A percentile compares a stretch with the other conserved stretches of the same genome.
Evolutionary conservation across 1,140 invertebrate species (phyloP).

Genomic region (Lerema accius): DNA sequence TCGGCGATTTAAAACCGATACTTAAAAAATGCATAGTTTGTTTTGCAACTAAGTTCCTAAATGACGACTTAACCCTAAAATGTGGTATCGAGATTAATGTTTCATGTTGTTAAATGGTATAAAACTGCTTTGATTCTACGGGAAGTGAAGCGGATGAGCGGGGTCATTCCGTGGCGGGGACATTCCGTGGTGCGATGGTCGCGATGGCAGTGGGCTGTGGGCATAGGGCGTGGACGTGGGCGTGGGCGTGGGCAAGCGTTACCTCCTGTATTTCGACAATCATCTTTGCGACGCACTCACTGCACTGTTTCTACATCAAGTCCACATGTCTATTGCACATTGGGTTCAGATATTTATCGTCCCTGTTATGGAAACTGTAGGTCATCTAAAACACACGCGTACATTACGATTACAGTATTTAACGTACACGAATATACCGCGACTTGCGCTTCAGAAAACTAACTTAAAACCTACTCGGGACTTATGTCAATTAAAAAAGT

Average conservation of each 20-base stretch:
- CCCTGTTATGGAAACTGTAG: conserved; percentile 4
- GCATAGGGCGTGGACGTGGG: too few species aligned
- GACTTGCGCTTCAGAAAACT: too few species aligned
- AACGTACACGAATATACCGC: too few species aligned
- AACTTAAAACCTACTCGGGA: too few species aligned
- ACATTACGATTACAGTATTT: neutral
- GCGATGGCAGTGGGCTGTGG: neutral
- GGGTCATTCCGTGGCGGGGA: conserved; percentile 21
- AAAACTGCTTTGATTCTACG: conserved; percentile 29
- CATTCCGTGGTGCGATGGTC: conserved; percentile 20
- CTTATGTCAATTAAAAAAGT: too few species aligned
- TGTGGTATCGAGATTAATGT: conserved; percentile 12
- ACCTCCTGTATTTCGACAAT: conserved; percentile 79
- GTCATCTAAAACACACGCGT: conserved; percentile 7
- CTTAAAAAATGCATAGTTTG: too few species aligned
- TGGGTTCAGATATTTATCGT: conserved; percentile 13
- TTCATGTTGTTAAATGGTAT: conserved; percentile 10
- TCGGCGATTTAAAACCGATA: too few species aligned
- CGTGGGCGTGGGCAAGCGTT: too few species aligned
- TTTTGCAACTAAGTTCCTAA: too few species aligned
- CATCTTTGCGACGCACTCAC: conserved; percentile 63
- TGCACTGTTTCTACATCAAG: conserved; percentile 39
- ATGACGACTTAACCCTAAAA: conserved; percentile 5
- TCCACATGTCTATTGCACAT: conserved; percentile 39
- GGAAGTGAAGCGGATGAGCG: conserved; percentile 26